Percentiles rank a stretch among this genome's conserved stretches.
phyloP scores from a whole-genome alignment of 2,797 vertebrate species.

The Danio albolineatus region DNA sequence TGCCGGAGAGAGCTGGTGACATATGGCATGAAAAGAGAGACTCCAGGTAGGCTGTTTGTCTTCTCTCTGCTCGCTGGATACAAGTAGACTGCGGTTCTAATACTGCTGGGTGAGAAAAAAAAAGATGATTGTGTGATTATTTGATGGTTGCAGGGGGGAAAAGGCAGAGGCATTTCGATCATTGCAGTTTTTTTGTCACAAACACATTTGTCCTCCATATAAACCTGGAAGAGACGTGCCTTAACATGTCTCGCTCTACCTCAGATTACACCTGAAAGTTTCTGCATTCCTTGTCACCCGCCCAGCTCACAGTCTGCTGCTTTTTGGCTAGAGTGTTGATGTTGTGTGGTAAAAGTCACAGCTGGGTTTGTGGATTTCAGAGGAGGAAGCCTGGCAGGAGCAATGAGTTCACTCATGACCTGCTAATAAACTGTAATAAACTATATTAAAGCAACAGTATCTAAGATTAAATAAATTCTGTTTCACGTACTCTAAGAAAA shows the following conservation, averaged over 20 bases:
- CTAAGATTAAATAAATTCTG: no score
- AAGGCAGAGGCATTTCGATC: conserved; percentile 4
- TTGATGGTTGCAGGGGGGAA: conserved; percentile 2
- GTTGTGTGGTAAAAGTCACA: background rate
- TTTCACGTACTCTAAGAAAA: no score
- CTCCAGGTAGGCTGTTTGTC: conserved; percentile 31
- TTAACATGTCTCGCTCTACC: conserved; percentile 20
- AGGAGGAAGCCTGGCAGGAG: background rate
- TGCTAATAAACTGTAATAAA: background rate
- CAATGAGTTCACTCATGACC: background rate
- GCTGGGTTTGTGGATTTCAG: background rate
- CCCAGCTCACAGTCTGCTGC: background rate
- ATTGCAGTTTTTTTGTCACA: conserved; percentile 20
- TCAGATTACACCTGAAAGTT: conserved; percentile 12
- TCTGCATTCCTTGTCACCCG: conserved; percentile 25
- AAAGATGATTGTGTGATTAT: conserved; percentile 11
- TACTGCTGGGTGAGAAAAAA: background rate
- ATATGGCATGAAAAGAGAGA: conserved; percentile 52
- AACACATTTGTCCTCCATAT: conserved; percentile 19
- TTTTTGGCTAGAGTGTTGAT: conserved; percentile 9
- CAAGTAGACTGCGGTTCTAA: conserved; percentile 13
- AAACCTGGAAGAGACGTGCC: conserved; percentile 4
- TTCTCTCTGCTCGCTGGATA: conserved; percentile 19
- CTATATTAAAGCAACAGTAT: background rate
- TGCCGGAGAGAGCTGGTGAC: conserved; percentile 40